These are phyloP conservation scores for Rhinophrynus dorsalis DNA, from an alignment of 2,797 vertebrate genomes.

Conservation along the genomic window DNA sequence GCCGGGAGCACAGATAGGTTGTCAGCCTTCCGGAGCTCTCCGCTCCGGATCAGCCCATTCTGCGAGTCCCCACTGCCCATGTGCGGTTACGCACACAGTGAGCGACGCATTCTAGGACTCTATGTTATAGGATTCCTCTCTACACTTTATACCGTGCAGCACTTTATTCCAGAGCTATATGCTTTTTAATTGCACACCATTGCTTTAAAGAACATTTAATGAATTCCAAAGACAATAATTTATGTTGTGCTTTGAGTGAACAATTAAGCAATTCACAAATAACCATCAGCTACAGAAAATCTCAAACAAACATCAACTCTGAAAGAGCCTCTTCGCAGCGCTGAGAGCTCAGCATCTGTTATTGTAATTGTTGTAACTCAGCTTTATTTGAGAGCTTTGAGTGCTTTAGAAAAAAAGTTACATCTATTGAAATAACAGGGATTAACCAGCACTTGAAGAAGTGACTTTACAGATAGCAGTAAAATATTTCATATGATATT, in stretches of 20 bases:
- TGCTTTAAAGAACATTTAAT: conserved; percentile 4
- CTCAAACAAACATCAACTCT: conserved; percentile 25
- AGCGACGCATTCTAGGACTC: too few species aligned
- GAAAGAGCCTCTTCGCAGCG: conserved; percentile 6
- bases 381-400: conserved; percentile 10
- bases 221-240: conserved; percentile 39
- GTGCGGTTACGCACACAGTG: too few species aligned
- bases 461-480: background rate
- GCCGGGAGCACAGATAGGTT: too few species aligned
- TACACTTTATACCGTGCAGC: too few species aligned
- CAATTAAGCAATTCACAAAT: conserved; percentile 30
- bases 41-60: too few species aligned
- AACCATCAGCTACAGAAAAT: conserved; percentile 20
- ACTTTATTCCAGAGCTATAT: too few species aligned
- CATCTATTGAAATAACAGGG: background rate
- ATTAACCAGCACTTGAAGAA: background rate
- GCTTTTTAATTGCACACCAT: conserved; percentile 5
- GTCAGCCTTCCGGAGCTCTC: too few species aligned
- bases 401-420: background rate
- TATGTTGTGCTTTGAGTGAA: conserved; percentile 37
- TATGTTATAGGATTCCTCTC: too few species aligned
- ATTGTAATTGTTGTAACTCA: conserved; percentile 25
- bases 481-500: background rate
- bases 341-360: conserved; percentile 20
- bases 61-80: too few species aligned